These are phyloP conservation scores for Erythrolamprus reginae DNA, from an alignment of 2,113 vertebrate genomes.

Conservation along the genomic window DNA sequence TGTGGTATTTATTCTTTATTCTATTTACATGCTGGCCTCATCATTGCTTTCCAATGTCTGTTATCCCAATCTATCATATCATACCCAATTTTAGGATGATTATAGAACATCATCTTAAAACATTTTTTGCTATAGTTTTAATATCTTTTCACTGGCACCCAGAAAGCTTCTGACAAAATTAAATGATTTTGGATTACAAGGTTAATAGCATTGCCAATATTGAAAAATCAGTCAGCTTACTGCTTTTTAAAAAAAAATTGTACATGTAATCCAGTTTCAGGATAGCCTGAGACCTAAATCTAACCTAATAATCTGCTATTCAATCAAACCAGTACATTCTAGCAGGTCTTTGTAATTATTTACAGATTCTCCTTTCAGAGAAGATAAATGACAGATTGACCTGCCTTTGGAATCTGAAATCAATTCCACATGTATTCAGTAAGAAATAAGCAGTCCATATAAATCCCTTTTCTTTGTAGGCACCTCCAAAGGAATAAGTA, in stretches of 20 bases:
- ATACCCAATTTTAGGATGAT: background rate
- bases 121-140: background rate
- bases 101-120: background rate
- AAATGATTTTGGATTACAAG: background rate
- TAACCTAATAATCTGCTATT: slow-evolving; percentile 54
- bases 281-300: slow-evolving; percentile 28
- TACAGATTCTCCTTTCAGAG: slow-evolving; percentile 53
- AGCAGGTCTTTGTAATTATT: slow-evolving; percentile 55
- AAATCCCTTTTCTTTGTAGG: slow-evolving; percentile 52
- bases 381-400: slow-evolving; percentile 58
- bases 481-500: slow-evolving; percentile 54
- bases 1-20: background rate
- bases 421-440: slow-evolving; percentile 57
- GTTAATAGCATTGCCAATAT: background rate
- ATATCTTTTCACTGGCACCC: background rate
- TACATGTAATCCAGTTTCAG: slow-evolving; percentile 42
- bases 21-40: background rate
- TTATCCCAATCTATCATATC: background rate
- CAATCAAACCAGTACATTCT: slow-evolving; percentile 27
- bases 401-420: slow-evolving; percentile 48
- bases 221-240: slow-evolving; percentile 43
- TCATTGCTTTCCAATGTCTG: background rate
- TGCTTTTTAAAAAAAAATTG: slow-evolving; percentile 16
- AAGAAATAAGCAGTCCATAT: slow-evolving; percentile 39
- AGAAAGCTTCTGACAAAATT: background rate